Percentiles rank a stretch among this genome's conserved stretches.
phyloP scores from a whole-genome alignment of 2,113 vertebrate species.

The Progne subis region DNA sequence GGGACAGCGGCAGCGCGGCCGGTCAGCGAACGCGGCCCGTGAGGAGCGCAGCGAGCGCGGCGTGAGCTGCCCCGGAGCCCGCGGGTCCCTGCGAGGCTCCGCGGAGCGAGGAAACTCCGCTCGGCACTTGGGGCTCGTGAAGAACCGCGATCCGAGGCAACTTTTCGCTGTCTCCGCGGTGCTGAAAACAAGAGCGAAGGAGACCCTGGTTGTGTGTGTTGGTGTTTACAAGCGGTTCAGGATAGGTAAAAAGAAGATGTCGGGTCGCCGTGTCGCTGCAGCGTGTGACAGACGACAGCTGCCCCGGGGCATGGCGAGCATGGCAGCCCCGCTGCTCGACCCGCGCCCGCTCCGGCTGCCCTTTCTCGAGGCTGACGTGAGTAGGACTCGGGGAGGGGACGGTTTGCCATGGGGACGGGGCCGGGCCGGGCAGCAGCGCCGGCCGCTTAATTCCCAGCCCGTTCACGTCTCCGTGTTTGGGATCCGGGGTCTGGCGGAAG shows the following conservation, averaged over 20 bases:
- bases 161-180: not conserved
- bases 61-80: not conserved
- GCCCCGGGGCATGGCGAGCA: conserved; percentile 58
- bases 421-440: not conserved
- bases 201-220: not conserved
- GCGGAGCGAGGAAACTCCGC: not conserved
- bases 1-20: not conserved
- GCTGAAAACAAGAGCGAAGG: conserved; percentile 5
- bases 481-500: not conserved
- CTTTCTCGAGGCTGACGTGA: conserved; percentile 68
- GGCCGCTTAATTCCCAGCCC: not conserved
- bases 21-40: not conserved
- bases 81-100: not conserved
- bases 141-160: not conserved
- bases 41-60: not conserved
- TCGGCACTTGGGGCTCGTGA: not conserved
- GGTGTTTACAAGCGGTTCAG: conserved; percentile 40
- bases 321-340: conserved; percentile 56
- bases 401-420: not conserved
- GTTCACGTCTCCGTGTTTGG: not conserved
- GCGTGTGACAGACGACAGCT: conserved; percentile 58
- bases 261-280: conserved; percentile 57
- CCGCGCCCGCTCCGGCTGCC: conserved; percentile 56
- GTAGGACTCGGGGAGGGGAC: not conserved
- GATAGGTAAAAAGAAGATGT: conserved; percentile 70